Evolutionary conservation across 2,797 vertebrate genomes (phyloP).

Genomic region (Falco peregrinus): DNA sequence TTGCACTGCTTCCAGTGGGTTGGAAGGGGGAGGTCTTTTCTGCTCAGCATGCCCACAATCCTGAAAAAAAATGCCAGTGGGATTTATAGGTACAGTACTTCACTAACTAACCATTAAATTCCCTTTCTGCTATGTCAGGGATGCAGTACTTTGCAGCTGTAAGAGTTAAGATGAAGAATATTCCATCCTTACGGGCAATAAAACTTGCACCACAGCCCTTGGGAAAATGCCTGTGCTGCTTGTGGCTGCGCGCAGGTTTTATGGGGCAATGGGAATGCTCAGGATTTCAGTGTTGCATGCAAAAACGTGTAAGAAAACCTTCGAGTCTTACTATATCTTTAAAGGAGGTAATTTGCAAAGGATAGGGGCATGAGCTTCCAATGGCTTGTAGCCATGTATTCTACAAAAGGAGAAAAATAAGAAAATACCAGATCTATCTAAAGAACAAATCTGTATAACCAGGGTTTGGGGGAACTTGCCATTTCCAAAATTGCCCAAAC

Average conservation of each 20-base stretch:
- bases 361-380: not conserved
- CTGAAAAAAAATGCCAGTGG: not conserved
- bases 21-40: not conserved
- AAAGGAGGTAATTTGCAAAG: not conserved
- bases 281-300: not conserved
- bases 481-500: not conserved
- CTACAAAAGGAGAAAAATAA: not conserved
- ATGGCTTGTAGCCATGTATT: not conserved
- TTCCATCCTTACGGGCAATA: not conserved
- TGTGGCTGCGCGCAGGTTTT: not conserved
- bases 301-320: not conserved
- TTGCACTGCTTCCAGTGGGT: not conserved
- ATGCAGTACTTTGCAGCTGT: not conserved
- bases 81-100: not conserved
- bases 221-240: not conserved
- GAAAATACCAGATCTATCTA: not conserved
- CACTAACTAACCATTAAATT: not conserved
- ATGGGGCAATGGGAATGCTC: not conserved
- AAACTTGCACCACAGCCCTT: not conserved
- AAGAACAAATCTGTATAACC: not conserved
- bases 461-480: not conserved
- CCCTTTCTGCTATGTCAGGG: not conserved
- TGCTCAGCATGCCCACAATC: not conserved
- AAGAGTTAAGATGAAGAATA: not conserved
- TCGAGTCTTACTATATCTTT: accelerated